phyloP scores from a whole-genome alignment of 2,797 vertebrate species.

The Sebastes hopkinsi region DNA sequence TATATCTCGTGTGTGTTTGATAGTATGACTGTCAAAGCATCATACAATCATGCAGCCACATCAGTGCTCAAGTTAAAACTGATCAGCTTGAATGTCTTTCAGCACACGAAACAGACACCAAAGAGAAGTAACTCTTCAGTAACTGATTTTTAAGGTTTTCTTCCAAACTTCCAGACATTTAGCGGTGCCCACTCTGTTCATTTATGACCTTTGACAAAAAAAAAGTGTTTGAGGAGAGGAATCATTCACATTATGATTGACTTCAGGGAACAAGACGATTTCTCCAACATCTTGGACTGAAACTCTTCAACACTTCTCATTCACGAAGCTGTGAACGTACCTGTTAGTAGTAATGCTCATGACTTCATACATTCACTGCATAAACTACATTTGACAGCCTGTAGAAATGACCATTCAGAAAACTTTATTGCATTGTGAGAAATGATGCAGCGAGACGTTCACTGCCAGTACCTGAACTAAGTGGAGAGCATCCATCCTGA shows the following conservation, averaged over 20 bases:
- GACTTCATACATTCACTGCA: slow-evolving; percentile 43
- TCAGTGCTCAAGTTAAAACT: slow-evolving; percentile 32
- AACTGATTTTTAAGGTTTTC: background rate
- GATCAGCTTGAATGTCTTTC: slow-evolving; percentile 28
- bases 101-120: slow-evolving; percentile 20
- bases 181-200: background rate
- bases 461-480: slow-evolving; percentile 51
- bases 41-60: slow-evolving; percentile 41
- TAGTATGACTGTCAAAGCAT: slow-evolving; percentile 31
- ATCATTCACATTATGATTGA: slow-evolving; percentile 8
- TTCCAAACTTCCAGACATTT: slow-evolving; percentile 4
- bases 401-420: slow-evolving; percentile 19
- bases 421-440: slow-evolving; percentile 57
- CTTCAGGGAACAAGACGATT: slow-evolving; percentile 10
- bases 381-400: slow-evolving; percentile 17
- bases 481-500: slow-evolving; percentile 25
- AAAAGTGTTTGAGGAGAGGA: background rate
- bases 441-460: slow-evolving; percentile 27
- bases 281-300: slow-evolving; percentile 1
- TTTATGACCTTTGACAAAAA: background rate
- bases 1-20: background rate
- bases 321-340: slow-evolving; percentile 3
- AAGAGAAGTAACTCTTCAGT: slow-evolving; percentile 9
- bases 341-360: background rate
- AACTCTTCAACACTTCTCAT: background rate